Percentiles rank a stretch among this genome's conserved stretches.
Conservation (phyloP, 2,797 vertebrate species). For the Pipistrellus pipistrellus region DNA sequence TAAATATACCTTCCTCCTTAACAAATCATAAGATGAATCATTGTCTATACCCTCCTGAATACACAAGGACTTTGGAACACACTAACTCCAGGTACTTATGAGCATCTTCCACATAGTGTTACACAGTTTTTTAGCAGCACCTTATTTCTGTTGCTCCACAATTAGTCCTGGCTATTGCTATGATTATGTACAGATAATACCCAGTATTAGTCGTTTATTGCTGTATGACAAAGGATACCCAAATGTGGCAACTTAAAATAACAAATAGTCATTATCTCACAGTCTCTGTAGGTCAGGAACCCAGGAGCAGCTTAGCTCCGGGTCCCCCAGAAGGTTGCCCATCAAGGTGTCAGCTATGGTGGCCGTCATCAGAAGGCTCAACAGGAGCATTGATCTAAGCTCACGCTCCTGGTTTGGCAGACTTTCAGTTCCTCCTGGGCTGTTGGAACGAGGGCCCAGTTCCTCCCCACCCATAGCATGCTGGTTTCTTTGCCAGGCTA, state of each 20-base stretch:
- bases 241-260: background rate
- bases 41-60: background rate
- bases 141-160: background rate
- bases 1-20: background rate
- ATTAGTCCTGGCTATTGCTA: background rate
- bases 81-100: accelerated
- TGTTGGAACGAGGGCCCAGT: no score
- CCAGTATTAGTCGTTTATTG: background rate
- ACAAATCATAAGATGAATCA: background rate
- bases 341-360: background rate
- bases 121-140: background rate
- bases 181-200: background rate
- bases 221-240: background rate
- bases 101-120: background rate
- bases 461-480: background rate
- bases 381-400: no score
- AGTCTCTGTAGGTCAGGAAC: background rate
- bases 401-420: no score
- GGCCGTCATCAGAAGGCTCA: background rate
- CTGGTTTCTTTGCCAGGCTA: background rate
- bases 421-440: background rate
- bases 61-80: no score
- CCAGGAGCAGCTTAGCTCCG: background rate
- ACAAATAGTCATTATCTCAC: background rate
- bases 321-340: background rate